A percentile compares a stretch with the other conserved stretches of the same genome.
Evolutionary conservation across 2,797 vertebrate genomes (phyloP).

Genomic region (Aphelocoma californica): DNA sequence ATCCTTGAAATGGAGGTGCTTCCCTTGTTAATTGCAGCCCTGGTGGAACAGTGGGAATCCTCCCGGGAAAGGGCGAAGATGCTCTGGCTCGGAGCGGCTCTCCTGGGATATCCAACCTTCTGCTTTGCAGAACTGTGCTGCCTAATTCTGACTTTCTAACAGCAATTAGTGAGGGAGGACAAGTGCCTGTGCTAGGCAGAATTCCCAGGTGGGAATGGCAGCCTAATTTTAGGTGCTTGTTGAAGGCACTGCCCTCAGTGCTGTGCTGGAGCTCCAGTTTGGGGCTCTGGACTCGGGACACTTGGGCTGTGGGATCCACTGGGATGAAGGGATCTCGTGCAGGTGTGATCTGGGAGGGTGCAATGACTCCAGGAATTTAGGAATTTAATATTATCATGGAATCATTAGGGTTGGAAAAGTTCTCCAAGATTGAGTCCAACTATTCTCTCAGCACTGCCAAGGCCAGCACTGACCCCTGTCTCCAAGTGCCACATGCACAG

Average conservation of each 20-base stretch:
- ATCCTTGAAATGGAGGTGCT: not conserved
- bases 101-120: not conserved
- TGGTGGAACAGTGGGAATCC: not conserved
- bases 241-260: slow-evolving; percentile 18
- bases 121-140: not conserved
- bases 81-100: not conserved
- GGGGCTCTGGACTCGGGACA: not conserved
- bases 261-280: not conserved
- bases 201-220: slow-evolving; percentile 47
- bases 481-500: not conserved
- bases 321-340: not conserved
- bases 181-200: slow-evolving; percentile 19
- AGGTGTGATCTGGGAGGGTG: not conserved
- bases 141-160: slow-evolving; percentile 12
- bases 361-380: not conserved
- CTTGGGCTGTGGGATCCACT: not conserved
- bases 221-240: slow-evolving; percentile 38
- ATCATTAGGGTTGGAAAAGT: not conserved
- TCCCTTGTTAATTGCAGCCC: not conserved
- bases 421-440: rapidly evolving
- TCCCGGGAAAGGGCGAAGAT: not conserved
- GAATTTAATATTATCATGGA: rapidly evolving
- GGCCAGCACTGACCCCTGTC: not conserved
- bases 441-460: not conserved
- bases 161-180: slow-evolving; percentile 28